Conservation (phyloP, 2,797 vertebrate genomes). For the Phataginus tetradactyla region DNA sequence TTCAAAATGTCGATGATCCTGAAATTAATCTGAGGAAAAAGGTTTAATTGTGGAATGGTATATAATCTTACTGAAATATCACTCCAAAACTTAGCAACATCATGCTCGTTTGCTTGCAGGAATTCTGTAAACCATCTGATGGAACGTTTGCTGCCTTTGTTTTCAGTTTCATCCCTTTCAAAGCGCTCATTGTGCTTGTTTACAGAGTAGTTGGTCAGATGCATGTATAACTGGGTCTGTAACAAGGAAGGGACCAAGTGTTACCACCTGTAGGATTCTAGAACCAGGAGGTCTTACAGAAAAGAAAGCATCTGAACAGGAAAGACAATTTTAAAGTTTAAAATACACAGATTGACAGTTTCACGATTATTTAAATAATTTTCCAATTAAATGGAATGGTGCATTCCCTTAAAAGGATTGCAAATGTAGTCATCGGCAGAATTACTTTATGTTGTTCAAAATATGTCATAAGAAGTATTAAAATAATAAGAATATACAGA, state of each 20-base stretch:
- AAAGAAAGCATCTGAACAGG: not conserved
- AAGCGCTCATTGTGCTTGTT: conserved; percentile 99
- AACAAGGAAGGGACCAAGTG: conserved; percentile 41
- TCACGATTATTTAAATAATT: not conserved
- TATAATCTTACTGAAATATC: conserved; percentile 95
- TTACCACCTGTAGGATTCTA: not conserved
- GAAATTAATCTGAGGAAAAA: conserved; percentile 67
- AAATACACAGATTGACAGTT: not conserved
- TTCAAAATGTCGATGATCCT: not conserved
- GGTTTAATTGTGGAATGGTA: conserved; percentile 34
- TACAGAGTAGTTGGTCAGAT: conserved; percentile 99
- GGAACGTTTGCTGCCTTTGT: conserved; percentile 98
- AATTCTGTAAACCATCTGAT: conserved; percentile 99
- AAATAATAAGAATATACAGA: conserved; percentile 56
- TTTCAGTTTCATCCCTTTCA: conserved; percentile 95
- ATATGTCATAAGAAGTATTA: conserved; percentile 48
- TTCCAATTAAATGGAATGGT: conserved; percentile 22
- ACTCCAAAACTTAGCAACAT: conserved; percentile 97
- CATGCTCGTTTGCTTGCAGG: conserved; percentile 94
- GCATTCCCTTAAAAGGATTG: conserved; percentile 10
- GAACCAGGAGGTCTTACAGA: not conserved
- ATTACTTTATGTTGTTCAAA: not conserved
- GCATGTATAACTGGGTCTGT: conserved; percentile 98
- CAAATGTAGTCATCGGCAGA: not conserved
- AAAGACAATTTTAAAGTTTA: not conserved